Evolutionary conservation across 92 coral and sea anemone genomes (phyloP).

Genomic region (Heteractis magnifica): DNA sequence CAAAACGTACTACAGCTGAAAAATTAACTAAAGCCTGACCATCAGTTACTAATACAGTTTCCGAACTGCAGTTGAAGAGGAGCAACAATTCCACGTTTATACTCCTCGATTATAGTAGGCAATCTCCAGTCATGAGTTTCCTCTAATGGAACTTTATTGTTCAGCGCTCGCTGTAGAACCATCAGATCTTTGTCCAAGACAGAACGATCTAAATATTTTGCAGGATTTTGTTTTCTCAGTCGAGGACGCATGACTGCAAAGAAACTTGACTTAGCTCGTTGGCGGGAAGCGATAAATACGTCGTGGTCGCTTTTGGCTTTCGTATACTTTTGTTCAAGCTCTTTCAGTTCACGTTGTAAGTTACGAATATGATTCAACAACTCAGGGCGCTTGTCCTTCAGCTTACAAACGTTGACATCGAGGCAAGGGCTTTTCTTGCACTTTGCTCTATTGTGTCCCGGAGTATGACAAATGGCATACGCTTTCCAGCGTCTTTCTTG

Average conservation of each 20-base stretch:
- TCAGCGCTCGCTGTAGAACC: not conserved
- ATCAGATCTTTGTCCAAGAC: not conserved
- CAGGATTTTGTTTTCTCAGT: not conserved
- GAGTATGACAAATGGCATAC: constrained; percentile 34
- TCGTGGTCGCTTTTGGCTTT: not conserved
- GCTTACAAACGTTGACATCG: constrained; percentile 31
- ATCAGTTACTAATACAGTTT: no score
- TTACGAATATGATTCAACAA: constrained; percentile 10
- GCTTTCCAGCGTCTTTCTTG: not conserved
- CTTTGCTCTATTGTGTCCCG: constrained; percentile 40
- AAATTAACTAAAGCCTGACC: no score
- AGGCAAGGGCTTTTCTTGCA: constrained; percentile 25
- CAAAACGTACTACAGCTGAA: no score
- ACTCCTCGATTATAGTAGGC: not conserved
- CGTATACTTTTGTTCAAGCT: constrained; percentile 32
- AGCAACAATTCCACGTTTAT: not conserved
- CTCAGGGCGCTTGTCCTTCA: constrained; percentile 38
- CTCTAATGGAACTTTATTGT: not conserved
- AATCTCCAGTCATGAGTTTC: not conserved
- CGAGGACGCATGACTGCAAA: not conserved
- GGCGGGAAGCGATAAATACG: not conserved
- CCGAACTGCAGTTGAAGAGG: not conserved
- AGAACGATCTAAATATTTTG: not conserved
- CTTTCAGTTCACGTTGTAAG: constrained; percentile 41
- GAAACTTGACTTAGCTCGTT: not conserved